phyloP scores from a whole-genome alignment of 2,797 vertebrate genomes.

The Anolis apletophallus region DNA sequence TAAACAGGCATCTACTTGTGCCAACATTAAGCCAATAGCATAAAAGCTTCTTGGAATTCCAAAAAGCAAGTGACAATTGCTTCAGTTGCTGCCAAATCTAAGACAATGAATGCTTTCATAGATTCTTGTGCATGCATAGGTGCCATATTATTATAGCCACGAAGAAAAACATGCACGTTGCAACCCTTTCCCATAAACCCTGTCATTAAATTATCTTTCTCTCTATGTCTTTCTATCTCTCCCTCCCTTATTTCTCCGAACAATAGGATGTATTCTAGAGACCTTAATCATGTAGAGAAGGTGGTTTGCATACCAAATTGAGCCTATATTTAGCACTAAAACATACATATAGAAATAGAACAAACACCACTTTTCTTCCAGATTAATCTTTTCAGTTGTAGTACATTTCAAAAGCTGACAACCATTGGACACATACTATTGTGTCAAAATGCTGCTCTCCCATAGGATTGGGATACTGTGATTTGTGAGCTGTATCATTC shows the following conservation, averaged over 20 bases:
- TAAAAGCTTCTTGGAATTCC: not conserved
- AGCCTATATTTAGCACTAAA: not conserved
- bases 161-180: not conserved
- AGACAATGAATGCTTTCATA: not conserved
- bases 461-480: not conserved
- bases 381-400: not conserved
- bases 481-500: not conserved
- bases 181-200: not conserved
- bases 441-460: not conserved
- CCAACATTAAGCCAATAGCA: constrained; percentile 9
- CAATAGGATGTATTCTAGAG: not conserved
- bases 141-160: not conserved
- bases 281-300: not conserved
- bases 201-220: too few species aligned
- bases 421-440: not conserved
- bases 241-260: not conserved
- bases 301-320: not conserved
- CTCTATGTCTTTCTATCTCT: too few species aligned
- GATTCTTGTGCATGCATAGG: not conserved
- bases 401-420: not conserved
- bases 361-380: not conserved
- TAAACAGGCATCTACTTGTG: constrained; percentile 12
- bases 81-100: not conserved
- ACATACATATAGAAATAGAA: not conserved
- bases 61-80: not conserved